Evolutionary conservation across 2,797 vertebrate species (phyloP).

Genomic region (Eospalax fontanierii): DNA sequence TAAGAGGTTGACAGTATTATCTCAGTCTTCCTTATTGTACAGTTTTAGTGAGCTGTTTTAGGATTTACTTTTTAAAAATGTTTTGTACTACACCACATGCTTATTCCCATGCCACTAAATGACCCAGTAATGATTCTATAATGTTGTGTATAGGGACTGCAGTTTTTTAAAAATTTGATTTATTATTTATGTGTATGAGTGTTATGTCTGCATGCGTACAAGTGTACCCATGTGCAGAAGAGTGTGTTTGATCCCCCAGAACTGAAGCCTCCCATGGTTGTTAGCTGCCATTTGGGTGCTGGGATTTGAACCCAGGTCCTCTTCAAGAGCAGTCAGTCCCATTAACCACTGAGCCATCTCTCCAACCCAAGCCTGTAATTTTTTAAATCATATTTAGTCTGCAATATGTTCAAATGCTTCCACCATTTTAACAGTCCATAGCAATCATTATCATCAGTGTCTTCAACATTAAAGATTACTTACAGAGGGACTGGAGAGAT

Average conservation of each 20-base stretch:
- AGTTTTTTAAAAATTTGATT: too few relatives aligned
- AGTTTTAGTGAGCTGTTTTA: not conserved
- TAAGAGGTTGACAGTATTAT: not conserved
- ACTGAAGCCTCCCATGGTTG: too few relatives aligned
- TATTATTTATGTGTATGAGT: too few relatives aligned
- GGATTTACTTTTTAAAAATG: not conserved
- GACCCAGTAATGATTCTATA: too few relatives aligned
- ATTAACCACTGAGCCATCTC: too few relatives aligned
- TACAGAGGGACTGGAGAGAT: not conserved
- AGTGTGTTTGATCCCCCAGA: too few relatives aligned
- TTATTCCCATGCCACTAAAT: slow-evolving; percentile 35
- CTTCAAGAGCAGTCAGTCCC: too few relatives aligned
- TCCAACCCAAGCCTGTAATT: too few relatives aligned
- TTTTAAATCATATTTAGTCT: not conserved
- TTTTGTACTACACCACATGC: not conserved
- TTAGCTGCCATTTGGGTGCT: too few relatives aligned
- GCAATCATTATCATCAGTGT: not conserved
- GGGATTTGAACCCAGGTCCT: too few relatives aligned
- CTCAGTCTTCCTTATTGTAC: not conserved
- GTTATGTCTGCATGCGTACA: too few relatives aligned
- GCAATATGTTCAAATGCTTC: slow-evolving; percentile 6
- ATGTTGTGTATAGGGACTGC: not conserved
- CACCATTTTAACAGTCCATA: not conserved
- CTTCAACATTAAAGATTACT: not conserved
- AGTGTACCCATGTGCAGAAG: too few relatives aligned